phyloP scores from a whole-genome alignment of 1,140 invertebrate genomes.

The Nebria ingens region DNA sequence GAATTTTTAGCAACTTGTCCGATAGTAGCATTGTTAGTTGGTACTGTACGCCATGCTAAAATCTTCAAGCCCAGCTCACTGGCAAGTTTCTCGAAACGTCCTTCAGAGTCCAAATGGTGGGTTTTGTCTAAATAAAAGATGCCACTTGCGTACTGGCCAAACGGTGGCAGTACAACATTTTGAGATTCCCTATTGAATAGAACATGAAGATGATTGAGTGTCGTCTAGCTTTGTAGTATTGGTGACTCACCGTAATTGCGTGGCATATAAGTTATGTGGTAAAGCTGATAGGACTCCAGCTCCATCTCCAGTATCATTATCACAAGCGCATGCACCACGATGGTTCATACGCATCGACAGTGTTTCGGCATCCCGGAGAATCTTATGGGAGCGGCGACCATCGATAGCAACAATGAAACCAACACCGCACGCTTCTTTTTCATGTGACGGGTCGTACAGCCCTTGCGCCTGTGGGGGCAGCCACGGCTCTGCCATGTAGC shows the following conservation, averaged over 20 bases:
- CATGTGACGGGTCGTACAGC: constrained; percentile 87
- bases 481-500: constrained; percentile 32
- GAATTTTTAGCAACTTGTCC: constrained; percentile 84
- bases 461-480: constrained; percentile 47
- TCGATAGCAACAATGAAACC: constrained; percentile 98
- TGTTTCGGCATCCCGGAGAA: constrained; percentile 86
- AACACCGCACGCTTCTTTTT: constrained; percentile 95
- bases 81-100: constrained; percentile 70
- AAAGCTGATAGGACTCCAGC: constrained; percentile 94
- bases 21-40: constrained; percentile 72
- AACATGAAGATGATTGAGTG: constrained; percentile 13
- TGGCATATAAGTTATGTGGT: constrained; percentile 85
- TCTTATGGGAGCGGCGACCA: constrained; percentile 87
- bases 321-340: constrained; percentile 94
- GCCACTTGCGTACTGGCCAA: constrained; percentile 90
- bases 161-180: constrained; percentile 69
- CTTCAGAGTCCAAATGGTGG: constrained; percentile 70
- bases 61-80: constrained; percentile 69
- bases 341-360: constrained; percentile 96
- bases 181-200: constrained; percentile 53
- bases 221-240: neutral
- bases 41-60: constrained; percentile 85
- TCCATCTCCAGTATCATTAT: constrained; percentile 98
- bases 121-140: constrained; percentile 86
- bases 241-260: constrained; percentile 57